Evolutionary conservation across 1,140 invertebrate genomes (phyloP), one percentile per base, ranked within the genome.

Genomic region (Parasteatoda tepidariorum): DNA sequence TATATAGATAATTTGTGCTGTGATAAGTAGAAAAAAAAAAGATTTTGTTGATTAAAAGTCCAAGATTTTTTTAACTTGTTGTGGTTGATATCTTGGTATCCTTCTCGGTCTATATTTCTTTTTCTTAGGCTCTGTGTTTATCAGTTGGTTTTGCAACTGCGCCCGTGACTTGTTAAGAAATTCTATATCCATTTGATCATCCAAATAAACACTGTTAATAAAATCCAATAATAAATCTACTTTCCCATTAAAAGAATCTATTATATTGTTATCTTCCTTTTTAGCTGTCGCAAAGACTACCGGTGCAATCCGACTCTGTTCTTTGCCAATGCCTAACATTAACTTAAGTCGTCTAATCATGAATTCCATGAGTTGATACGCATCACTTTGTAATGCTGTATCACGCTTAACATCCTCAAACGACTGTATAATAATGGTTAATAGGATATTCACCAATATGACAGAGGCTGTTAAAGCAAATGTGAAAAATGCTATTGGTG

Each of bases 401-500:
- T 89, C 87, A 11, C 85, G 57, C 55, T 88, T 86, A 15, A 89
- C 88, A 73, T 86, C 67, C 5, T 85, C 75, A 34, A 79, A 92
- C 0, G 89, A 88, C 48, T 90, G 89, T 59, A 91, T 90, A 28
- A 92, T 89, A 79, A 92, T 91, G 0, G 90, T 91, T 5, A 92
- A 86, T 78, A 91, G 90, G 86, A 92, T 90, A 86, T 91, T 92
- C 66, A 92, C 88, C 18, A 91, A 87, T 71, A 92, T 88, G 73
- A 91, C 90, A n/a, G 89, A 90, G 59, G 90, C 88, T 7, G 88
- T 87, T 0, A 92, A 79, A 33, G 91, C 88, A 84, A 90, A 92
- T 22, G 89, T 75, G 85, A 91, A 90, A 84, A 91, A 89, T 31
- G 90, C 88, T 7, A 91, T 54, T 38, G 91, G 90, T 0, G 89